phyloP scores from a whole-genome alignment of 2,888 invertebrate genomes.

The Coelogynopora nodosa region DNA sequence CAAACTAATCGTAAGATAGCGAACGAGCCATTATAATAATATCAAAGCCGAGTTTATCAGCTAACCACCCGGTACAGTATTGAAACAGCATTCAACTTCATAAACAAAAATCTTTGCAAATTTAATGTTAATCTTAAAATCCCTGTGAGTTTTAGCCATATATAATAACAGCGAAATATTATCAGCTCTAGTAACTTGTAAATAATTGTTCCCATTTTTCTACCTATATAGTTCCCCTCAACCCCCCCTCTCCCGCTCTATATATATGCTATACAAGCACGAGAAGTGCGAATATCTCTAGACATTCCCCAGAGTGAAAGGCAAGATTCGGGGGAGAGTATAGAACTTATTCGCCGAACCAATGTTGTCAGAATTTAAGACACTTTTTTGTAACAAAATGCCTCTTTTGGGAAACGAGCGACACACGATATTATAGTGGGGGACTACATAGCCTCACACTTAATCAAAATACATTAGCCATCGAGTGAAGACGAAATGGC shows the following conservation, averaged over 20 bases:
- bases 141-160: background rate
- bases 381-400: slow-evolving; percentile 29
- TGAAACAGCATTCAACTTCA: too few relatives aligned
- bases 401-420: too few relatives aligned
- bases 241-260: background rate
- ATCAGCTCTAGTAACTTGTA: background rate
- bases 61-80: too few relatives aligned
- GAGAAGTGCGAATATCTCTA: background rate
- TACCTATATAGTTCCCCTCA: too few relatives aligned
- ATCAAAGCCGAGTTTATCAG: too few relatives aligned
- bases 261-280: too few relatives aligned
- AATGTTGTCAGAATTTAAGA: slow-evolving; percentile 19
- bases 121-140: background rate
- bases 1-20: too few relatives aligned
- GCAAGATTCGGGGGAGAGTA: background rate
- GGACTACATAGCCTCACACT: background rate
- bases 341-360: background rate
- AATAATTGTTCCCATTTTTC: background rate
- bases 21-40: too few relatives aligned
- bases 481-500: background rate
- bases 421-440: background rate
- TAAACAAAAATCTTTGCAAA: background rate
- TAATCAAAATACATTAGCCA: slow-evolving; percentile 12
- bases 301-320: background rate
- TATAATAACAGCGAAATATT: background rate